Evolutionary conservation across 2,888 invertebrate genomes (phyloP).

Genomic region (Caenorhabditis zanzibari): DNA sequence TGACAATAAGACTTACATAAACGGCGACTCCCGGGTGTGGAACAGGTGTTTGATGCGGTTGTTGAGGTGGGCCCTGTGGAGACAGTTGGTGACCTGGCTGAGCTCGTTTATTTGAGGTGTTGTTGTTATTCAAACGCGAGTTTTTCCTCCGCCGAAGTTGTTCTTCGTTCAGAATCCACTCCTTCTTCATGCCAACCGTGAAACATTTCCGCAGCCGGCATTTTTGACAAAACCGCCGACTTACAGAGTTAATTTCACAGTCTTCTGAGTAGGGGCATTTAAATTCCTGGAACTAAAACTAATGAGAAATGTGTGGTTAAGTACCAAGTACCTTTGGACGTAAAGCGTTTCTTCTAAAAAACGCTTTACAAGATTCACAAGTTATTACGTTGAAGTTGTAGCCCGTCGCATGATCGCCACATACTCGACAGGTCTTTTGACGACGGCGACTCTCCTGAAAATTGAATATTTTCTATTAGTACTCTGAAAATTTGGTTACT

Average conservation of each 20-base stretch:
- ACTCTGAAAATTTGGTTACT: conserved; percentile 4
- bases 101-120: conserved; percentile 49
- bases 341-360: conserved; percentile 94
- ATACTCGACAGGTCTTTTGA: conserved; percentile 81
- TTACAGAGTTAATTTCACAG: conserved; percentile 81
- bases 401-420: conserved; percentile 82
- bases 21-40: conserved; percentile 63
- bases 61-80: conserved; percentile 28
- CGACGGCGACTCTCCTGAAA: conserved; percentile 75
- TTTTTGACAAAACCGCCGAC: conserved; percentile 92
- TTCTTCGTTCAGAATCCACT: conserved; percentile 97
- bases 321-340: conserved; percentile 88
- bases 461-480: neutral
- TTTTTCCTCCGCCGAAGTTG: conserved; percentile 86
- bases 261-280: conserved; percentile 82
- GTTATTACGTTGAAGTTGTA: conserved; percentile 83
- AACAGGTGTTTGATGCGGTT: conserved; percentile 45
- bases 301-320: neutral
- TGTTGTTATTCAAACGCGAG: conserved; percentile 79
- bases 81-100: conserved; percentile 57
- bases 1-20: conserved; percentile 49
- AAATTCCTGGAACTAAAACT: conserved; percentile 75
- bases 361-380: conserved; percentile 95
- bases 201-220: conserved; percentile 96
- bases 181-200: conserved; percentile 96